phyloP scores from a whole-genome alignment of 1,140 invertebrate genomes.

The Oreohelix idahoensis region DNA sequence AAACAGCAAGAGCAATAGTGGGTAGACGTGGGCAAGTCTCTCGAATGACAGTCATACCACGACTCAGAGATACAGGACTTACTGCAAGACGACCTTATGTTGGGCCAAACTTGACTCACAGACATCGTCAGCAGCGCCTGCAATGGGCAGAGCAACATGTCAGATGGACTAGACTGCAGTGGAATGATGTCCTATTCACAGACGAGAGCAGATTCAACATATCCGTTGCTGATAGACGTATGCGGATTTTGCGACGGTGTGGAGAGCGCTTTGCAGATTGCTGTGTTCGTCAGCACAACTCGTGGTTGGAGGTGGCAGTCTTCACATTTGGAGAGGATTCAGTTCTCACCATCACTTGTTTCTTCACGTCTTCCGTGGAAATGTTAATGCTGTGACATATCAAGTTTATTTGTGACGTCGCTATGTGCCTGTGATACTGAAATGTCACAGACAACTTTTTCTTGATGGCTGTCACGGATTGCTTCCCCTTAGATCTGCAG shows the following conservation, averaged over 20 bases:
- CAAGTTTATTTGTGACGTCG: too few relatives aligned
- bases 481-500: too few relatives aligned
- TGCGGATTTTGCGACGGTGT: neutral
- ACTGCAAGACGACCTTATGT: neutral
- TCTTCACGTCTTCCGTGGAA: neutral
- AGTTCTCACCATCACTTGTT: neutral
- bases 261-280: slow-evolving; percentile 5
- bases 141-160: slow-evolving; percentile 6
- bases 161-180: neutral
- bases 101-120: slow-evolving; percentile 5
- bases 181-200: neutral
- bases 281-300: slow-evolving; percentile 1
- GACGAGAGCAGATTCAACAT: slow-evolving; percentile 2
- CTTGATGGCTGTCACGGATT: too few relatives aligned
- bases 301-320: neutral
- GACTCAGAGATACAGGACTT: neutral
- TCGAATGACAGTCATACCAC: neutral
- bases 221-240: neutral
- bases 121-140: slow-evolving; percentile 1
- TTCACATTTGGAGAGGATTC: neutral
- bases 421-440: too few relatives aligned
- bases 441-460: too few relatives aligned
- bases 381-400: neutral
- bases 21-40: neutral
- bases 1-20: slow-evolving; percentile 1